Percentiles rank a stretch among this genome's conserved stretches.
Conservation (phyloP, 2,797 vertebrate species). For the Muscicapa comitata region DNA sequence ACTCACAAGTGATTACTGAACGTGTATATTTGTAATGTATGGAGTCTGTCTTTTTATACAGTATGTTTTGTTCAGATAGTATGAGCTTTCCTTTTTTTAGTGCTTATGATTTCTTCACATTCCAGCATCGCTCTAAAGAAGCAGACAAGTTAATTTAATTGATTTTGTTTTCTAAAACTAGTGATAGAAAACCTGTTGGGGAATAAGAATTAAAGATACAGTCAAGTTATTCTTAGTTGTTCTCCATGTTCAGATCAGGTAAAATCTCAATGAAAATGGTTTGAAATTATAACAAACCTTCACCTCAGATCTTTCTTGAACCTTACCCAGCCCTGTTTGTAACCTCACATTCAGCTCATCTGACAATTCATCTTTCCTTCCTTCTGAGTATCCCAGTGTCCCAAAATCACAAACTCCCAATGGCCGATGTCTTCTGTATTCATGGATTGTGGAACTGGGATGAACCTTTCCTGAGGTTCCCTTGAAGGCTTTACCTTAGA, state of each 20-base stretch:
- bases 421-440: background rate
- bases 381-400: background rate
- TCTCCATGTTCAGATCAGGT: background rate
- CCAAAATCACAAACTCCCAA: background rate
- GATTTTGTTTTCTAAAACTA: background rate
- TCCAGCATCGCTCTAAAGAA: background rate
- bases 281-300: background rate
- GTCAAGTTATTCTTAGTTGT: background rate
- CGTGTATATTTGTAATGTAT: background rate
- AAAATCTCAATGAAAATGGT: background rate
- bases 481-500: background rate
- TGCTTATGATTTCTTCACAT: background rate
- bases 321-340: background rate
- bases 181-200: background rate
- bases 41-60: background rate
- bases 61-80: background rate
- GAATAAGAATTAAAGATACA: background rate
- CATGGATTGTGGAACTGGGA: background rate
- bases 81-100: background rate
- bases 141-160: background rate
- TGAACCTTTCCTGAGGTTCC: background rate
- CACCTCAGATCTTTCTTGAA: background rate
- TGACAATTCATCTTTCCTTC: background rate
- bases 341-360: background rate
- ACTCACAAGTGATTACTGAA: background rate